Percentiles rank a stretch among this genome's conserved stretches.
Evolutionary conservation across 1,140 invertebrate genomes (phyloP).

Genomic region (Zaprionus africanus): DNA sequence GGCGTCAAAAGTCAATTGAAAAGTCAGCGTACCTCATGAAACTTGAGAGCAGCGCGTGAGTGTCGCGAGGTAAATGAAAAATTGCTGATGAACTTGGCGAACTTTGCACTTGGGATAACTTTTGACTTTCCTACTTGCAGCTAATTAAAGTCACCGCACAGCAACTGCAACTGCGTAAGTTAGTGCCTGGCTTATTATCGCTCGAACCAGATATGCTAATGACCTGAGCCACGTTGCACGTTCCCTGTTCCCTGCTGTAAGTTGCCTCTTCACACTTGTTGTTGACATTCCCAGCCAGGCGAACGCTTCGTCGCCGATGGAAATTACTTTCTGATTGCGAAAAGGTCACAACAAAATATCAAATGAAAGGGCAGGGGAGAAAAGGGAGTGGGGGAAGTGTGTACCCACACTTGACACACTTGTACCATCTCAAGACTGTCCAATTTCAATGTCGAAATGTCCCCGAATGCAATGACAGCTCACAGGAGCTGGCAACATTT

Average conservation of each 20-base stretch:
- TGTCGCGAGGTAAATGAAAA: not conserved
- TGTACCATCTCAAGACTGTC: not conserved
- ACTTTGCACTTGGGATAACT: not conserved
- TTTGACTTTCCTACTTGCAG: slow-evolving; percentile 13
- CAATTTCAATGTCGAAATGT: slow-evolving; percentile 4
- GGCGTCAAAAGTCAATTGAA: slow-evolving; percentile 62
- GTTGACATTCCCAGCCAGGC: not conserved
- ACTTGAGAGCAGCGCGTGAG: slow-evolving; percentile 1
- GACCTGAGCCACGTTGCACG: slow-evolving; percentile 24
- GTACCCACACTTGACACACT: not conserved
- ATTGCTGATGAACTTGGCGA: slow-evolving; percentile 6
- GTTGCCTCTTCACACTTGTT: not conserved
- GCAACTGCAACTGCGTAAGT: not conserved
- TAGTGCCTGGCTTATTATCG: not conserved
- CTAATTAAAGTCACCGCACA: slow-evolving; percentile 21
- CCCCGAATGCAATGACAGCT: not conserved
- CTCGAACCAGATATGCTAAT: slow-evolving; percentile 34
- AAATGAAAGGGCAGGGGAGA: not conserved
- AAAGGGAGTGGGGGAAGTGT: not conserved
- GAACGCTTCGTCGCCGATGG: slow-evolving; percentile 8
- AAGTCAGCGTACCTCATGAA: slow-evolving; percentile 56
- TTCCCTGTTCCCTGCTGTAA: not conserved
- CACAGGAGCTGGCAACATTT: not conserved
- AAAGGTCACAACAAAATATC: slow-evolving; percentile 1
- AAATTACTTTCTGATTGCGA: slow-evolving; percentile 15